phyloP scores from a whole-genome alignment of 2,113 vertebrate species.

The Triplophysa tibetana region DNA sequence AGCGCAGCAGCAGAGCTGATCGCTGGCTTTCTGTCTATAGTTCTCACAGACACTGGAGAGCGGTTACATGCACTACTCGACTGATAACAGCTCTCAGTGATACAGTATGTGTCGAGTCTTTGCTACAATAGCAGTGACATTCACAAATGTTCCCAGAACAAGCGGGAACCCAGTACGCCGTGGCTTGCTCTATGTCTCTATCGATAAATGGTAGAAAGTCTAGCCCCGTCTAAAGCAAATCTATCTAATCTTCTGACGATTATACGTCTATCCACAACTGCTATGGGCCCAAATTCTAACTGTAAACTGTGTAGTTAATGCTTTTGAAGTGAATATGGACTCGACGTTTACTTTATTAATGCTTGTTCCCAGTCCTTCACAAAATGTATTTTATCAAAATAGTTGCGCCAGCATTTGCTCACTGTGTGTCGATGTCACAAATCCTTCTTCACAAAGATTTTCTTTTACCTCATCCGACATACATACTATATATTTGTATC shows the following conservation, averaged over 20 bases:
- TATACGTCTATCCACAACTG: neutral
- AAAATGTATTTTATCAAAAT: no score
- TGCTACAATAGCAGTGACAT: neutral
- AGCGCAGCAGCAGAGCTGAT: neutral
- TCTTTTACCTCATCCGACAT: no score
- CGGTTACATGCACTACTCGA: neutral
- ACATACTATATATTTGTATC: no score
- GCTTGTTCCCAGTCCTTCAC: neutral
- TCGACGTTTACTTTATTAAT: neutral
- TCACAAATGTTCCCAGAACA: constrained; percentile 12
- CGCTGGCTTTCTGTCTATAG: neutral
- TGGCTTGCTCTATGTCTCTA: neutral
- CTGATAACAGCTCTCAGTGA: constrained; percentile 12
- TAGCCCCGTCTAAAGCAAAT: neutral
- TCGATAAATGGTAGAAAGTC: constrained; percentile 5
- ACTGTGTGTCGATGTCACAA: no score
- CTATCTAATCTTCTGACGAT: neutral
- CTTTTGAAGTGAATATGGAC: neutral
- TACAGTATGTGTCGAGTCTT: neutral
- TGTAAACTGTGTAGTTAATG: neutral
- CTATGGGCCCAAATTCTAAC: neutral
- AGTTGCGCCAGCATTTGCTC: no score
- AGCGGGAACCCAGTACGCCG: neutral
- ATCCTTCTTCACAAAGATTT: no score
- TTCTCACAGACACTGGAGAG: neutral